Evolutionary conservation across 2,797 vertebrate species (phyloP).

Genomic region (Mormyrops boulengeri): DNA sequence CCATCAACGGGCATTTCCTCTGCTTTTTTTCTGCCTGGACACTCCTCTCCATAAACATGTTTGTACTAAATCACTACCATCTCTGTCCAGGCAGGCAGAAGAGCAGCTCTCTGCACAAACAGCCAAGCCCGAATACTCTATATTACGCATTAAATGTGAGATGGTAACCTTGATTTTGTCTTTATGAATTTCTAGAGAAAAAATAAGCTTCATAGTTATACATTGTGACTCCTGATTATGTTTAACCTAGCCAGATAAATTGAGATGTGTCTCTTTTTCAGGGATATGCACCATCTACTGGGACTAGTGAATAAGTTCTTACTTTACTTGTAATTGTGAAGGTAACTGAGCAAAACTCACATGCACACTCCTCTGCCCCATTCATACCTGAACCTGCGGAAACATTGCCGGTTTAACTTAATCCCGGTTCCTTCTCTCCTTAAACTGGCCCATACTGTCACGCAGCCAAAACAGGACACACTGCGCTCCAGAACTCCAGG

Average conservation of each 20-base stretch:
- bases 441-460: background rate
- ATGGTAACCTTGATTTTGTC: background rate
- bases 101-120: background rate
- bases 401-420: background rate
- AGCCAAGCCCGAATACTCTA: background rate
- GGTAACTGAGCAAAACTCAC: background rate
- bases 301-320: background rate
- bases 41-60: conserved; percentile 6
- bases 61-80: background rate
- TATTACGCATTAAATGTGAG: background rate
- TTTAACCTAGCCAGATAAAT: background rate
- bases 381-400: background rate
- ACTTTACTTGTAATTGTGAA: background rate
- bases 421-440: background rate
- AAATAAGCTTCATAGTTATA: background rate
- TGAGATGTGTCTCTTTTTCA: background rate
- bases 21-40: background rate
- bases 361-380: background rate
- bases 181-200: background rate
- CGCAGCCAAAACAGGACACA: background rate
- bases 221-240: background rate
- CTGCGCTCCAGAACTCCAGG: background rate
- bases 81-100: background rate
- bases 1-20: background rate
- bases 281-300: background rate